Percentiles rank a stretch among this genome's conserved stretches.
Conservation (phyloP, 2,113 vertebrate species). For the Steatornis caripensis region DNA sequence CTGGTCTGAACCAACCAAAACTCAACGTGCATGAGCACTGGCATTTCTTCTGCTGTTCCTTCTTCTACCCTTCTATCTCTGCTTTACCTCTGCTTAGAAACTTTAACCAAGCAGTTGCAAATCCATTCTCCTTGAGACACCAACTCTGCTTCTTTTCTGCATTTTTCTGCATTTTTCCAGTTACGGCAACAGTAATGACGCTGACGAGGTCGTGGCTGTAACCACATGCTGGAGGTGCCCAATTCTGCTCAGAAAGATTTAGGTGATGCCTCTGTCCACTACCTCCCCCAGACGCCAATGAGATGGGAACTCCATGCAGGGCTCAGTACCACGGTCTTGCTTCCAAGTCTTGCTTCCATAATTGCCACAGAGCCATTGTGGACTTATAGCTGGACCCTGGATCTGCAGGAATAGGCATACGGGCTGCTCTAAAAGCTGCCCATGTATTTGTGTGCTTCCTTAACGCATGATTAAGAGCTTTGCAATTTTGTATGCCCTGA, state of each 20-base stretch:
- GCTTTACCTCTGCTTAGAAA: neutral
- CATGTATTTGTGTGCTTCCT: neutral
- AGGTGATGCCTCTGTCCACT: neutral
- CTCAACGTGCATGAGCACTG: neutral
- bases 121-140: neutral
- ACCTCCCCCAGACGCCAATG: neutral
- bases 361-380: accelerated
- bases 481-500: too few relatives aligned
- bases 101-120: neutral
- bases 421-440: neutral
- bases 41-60: neutral
- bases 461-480: neutral
- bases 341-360: neutral
- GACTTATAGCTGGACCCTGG: neutral
- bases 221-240: accelerated
- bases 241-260: neutral
- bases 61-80: neutral
- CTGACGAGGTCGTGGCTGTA: neutral
- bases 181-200: accelerated
- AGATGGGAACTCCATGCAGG: neutral
- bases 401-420: neutral
- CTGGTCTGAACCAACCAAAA: neutral
- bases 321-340: neutral
- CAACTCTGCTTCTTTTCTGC: neutral
- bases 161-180: neutral